Conservation (phyloP, 92 coral and sea anemone genomes). For the Porites cylindrica region DNA sequence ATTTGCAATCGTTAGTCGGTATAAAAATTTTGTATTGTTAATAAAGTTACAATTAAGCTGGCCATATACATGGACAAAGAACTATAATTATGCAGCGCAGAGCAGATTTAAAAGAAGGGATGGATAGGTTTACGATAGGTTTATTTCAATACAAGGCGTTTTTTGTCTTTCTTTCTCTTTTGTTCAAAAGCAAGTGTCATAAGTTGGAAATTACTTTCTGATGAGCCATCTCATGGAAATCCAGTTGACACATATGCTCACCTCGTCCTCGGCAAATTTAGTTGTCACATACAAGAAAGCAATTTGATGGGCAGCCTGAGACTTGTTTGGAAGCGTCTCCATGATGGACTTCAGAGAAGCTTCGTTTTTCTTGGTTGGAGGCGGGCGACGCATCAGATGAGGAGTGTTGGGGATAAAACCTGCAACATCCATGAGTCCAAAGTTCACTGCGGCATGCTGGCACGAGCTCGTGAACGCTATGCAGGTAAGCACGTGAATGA, state of each 20-base stretch:
- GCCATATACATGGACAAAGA: too few relatives aligned
- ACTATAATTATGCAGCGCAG: too few relatives aligned
- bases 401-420: slow-evolving; percentile 86
- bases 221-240: too few relatives aligned
- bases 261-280: slow-evolving; percentile 76
- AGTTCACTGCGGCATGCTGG: slow-evolving; percentile 91
- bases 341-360: slow-evolving; percentile 63
- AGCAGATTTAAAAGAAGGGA: too few relatives aligned
- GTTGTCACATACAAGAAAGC: slow-evolving; percentile 63
- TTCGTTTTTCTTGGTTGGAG: slow-evolving; percentile 79
- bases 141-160: too few relatives aligned
- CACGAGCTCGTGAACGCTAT: slow-evolving; percentile 82
- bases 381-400: slow-evolving; percentile 77
- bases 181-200: too few relatives aligned
- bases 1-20: too few relatives aligned
- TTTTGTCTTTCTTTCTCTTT: too few relatives aligned
- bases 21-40: too few relatives aligned
- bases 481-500: slow-evolving; percentile 73
- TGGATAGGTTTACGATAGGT: too few relatives aligned
- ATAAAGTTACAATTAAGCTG: too few relatives aligned
- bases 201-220: too few relatives aligned
- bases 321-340: slow-evolving; percentile 69
- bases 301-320: slow-evolving; percentile 62
- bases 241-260: slow-evolving; percentile 6
- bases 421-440: slow-evolving; percentile 71